phyloP scores from a whole-genome alignment of 2,113 vertebrate species.

The Microtus richardsoni region DNA sequence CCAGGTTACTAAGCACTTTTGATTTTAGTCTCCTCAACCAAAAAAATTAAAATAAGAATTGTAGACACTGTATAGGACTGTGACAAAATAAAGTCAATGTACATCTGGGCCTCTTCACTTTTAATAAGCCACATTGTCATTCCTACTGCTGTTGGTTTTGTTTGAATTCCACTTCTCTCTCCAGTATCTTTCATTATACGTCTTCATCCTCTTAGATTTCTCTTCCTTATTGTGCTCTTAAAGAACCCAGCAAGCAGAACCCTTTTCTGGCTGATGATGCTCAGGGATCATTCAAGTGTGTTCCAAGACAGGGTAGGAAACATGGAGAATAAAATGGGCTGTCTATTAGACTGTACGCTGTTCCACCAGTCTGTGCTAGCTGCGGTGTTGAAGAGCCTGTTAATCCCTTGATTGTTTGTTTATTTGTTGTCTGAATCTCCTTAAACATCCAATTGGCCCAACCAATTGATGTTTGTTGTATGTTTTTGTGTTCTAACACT shows the following conservation, averaged over 20 bases:
- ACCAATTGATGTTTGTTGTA: rapidly evolving
- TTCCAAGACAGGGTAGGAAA: not conserved
- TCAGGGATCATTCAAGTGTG: rapidly evolving
- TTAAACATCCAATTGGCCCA: not conserved
- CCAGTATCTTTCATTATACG: not conserved
- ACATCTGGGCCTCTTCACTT: not conserved
- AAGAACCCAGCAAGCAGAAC: not conserved
- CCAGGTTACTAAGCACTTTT: not conserved
- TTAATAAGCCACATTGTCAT: not conserved
- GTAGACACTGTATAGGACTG: not conserved
- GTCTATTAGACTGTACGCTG: too few relatives aligned
- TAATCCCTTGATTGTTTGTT: not conserved
- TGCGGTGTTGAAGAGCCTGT: not conserved
- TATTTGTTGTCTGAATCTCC: not conserved
- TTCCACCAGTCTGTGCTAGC: not conserved
- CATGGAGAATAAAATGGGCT: not conserved
- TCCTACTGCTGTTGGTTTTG: not conserved
- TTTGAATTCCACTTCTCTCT: not conserved
- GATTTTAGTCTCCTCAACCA: not conserved
- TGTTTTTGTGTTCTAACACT: not conserved
- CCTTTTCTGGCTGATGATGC: not conserved
- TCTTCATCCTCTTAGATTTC: not conserved
- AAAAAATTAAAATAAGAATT: not conserved
- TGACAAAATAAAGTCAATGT: not conserved
- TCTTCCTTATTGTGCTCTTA: not conserved